Percentiles rank a stretch among this genome's conserved stretches.
Evolutionary conservation across 2,797 vertebrate species (phyloP).

Genomic region (Astyanax mexicanus): DNA sequence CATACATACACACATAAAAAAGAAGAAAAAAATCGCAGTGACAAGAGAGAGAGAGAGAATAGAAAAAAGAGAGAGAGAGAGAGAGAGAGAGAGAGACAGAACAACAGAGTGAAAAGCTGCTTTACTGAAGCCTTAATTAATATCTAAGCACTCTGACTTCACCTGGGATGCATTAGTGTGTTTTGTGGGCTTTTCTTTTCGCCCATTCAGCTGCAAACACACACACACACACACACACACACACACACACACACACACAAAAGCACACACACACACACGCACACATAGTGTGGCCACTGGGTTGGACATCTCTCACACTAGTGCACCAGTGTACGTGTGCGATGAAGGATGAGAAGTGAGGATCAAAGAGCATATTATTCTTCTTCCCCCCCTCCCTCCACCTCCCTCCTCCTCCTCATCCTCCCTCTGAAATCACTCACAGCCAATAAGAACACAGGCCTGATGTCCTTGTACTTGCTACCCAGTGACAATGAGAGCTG

Average conservation of each 20-base stretch:
- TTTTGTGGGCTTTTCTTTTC: slow-evolving; percentile 52
- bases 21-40: slow-evolving; percentile 72
- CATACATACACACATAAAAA: slow-evolving; percentile 63
- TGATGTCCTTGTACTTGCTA: slow-evolving; percentile 79
- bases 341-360: slow-evolving; percentile 72
- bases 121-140: slow-evolving; percentile 52
- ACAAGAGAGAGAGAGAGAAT: slow-evolving; percentile 79
- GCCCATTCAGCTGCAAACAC: slow-evolving; percentile 9
- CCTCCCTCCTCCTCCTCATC: slow-evolving; percentile 43
- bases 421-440: slow-evolving; percentile 61
- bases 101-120: not conserved
- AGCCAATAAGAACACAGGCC: slow-evolving; percentile 74
- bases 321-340: no score
- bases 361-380: slow-evolving; percentile 82
- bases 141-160: slow-evolving; percentile 63
- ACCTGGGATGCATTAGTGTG: slow-evolving; percentile 77
- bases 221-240: slow-evolving; percentile 57
- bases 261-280: slow-evolving; percentile 55
- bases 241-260: slow-evolving; percentile 55
- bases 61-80: slow-evolving; percentile 29
- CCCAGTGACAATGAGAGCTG: slow-evolving; percentile 79
- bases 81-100: not conserved
- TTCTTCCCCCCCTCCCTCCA: slow-evolving; percentile 65
- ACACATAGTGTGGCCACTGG: slow-evolving; percentile 61
- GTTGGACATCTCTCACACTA: no score